Base-by-base conservation (phyloP, 1,140 invertebrate species). In the Lutraria rhynchaena region DNA sequence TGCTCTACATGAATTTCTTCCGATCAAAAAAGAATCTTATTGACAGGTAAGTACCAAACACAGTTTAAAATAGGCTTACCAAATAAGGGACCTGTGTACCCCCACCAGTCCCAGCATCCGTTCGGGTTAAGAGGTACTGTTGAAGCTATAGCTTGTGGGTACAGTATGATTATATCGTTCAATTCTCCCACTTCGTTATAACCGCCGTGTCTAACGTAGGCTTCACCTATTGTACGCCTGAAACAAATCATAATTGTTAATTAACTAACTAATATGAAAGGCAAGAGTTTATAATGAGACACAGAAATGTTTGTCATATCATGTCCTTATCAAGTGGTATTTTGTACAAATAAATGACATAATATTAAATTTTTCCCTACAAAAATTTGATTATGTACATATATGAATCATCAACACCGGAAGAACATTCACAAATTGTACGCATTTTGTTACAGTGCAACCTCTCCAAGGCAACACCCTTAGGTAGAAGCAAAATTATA, bases 21-120 rank as follows among this genome's bases (percentile, higher is more conserved):
- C n/a, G n/a, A n/a, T n/a, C n/a, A n/a, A n/a, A n/a, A n/a, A n/a
- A n/a, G n/a, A n/a, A n/a, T n/a, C n/a, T n/a, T n/a, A n/a, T n/a
- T n/a, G n/a, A n/a, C n/a, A n/a, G n/a, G n/a, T n/a, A n/a, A n/a
- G n/a, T n/a, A n/a, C n/a, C n/a, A n/a, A n/a, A n/a, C n/a, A n/a
- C n/a, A n/a, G n/a, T n/a, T n/a, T 5, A 41, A 41, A 41, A 41
- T 7, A 41, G 5, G 15, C 78, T 82, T 81, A 90, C 88, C 90
- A 71, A 86, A 91, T n/a, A 80, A 51, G 19, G 60, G 13, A 11
- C 86, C 87, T 3, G 89, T 90, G 65, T 90, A 91, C 11, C 88
- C 90, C 87, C 86, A 93, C 92, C 92, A 93, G 67, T 93, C 92
- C 91, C 91, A 93, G 83, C 93, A 93, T 3, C 90, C 90, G 15